Percentiles rank a stretch among this genome's conserved stretches.
Conservation (phyloP, 2,113 vertebrate genomes). For the Hoplias malabaricus region DNA sequence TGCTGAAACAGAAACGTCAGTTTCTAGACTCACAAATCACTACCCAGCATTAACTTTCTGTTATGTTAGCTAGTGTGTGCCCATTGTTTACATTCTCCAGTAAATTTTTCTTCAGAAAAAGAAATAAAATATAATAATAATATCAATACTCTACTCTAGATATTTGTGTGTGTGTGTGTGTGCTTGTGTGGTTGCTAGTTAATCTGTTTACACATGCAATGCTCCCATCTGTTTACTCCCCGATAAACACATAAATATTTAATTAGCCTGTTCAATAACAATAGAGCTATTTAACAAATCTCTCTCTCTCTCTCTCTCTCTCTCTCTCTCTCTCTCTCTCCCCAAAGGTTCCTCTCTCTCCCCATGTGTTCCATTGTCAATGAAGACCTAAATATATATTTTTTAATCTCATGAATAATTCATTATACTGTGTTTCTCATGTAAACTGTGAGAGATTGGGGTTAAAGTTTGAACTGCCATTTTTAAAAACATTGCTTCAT, state of each 20-base stretch:
- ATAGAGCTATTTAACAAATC: neutral
- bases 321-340: neutral
- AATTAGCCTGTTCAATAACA: constrained; percentile 28
- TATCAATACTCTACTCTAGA: neutral
- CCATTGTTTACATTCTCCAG: too few relatives aligned
- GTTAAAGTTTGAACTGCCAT: too few relatives aligned
- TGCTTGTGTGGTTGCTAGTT: neutral
- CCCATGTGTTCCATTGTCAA: neutral
- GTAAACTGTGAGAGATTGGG: neutral
- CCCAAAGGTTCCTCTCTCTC: neutral
- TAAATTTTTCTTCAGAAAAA: too few relatives aligned
- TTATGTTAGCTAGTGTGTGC: too few relatives aligned
- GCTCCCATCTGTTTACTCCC: constrained; percentile 27
- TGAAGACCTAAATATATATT: neutral
- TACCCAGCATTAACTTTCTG: too few relatives aligned
- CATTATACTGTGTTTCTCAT: neutral
- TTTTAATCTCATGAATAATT: neutral
- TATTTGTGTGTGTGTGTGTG: neutral
- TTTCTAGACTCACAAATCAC: too few relatives aligned
- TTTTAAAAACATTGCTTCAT: neutral
- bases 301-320: neutral
- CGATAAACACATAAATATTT: constrained; percentile 40
- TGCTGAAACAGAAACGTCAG: too few relatives aligned
- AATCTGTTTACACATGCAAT: constrained; percentile 30
- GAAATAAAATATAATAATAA: too few relatives aligned